These are phyloP conservation scores for Andrena minutula DNA, from an alignment of 2,888 invertebrate species.

Conservation along the genomic window DNA sequence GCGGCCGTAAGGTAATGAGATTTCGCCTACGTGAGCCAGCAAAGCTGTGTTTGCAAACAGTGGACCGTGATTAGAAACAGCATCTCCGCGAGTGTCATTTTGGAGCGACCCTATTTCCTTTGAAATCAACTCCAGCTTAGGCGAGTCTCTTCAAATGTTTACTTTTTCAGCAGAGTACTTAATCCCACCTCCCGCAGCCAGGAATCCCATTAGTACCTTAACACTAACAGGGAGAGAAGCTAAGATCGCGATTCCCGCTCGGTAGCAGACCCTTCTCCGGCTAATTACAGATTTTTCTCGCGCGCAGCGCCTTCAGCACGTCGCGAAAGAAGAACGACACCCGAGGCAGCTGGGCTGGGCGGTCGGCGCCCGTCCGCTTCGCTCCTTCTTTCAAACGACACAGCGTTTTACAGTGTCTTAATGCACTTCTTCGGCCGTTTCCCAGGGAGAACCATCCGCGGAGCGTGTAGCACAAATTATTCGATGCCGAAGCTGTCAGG, in stretches of 20 bases:
- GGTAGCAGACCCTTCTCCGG: too few species aligned
- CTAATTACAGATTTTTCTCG: not conserved
- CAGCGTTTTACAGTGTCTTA: conserved; percentile 15
- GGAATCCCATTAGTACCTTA: too few species aligned
- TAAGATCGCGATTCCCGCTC: too few species aligned
- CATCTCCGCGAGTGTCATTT: not conserved
- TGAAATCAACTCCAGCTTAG: not conserved
- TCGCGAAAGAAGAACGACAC: not conserved
- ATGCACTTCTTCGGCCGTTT: conserved; percentile 22
- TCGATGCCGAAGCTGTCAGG: conserved; percentile 51
- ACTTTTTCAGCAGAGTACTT: too few species aligned
- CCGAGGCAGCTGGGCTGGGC: not conserved
- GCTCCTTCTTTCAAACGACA: conserved; percentile 13
- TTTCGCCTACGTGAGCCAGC: not conserved
- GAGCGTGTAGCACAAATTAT: conserved; percentile 49
- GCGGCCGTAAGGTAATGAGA: not conserved
- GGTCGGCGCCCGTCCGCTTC: not conserved
- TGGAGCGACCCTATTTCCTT: not conserved
- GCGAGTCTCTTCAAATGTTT: not conserved
- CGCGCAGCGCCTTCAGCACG: not conserved
- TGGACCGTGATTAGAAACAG: not conserved
- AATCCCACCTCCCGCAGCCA: too few species aligned
- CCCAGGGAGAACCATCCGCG: not conserved
- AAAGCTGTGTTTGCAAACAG: not conserved
- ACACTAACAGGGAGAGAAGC: too few species aligned